phyloP scores from a whole-genome alignment of 2,888 invertebrate species.

The Hypercompe scribonia region DNA sequence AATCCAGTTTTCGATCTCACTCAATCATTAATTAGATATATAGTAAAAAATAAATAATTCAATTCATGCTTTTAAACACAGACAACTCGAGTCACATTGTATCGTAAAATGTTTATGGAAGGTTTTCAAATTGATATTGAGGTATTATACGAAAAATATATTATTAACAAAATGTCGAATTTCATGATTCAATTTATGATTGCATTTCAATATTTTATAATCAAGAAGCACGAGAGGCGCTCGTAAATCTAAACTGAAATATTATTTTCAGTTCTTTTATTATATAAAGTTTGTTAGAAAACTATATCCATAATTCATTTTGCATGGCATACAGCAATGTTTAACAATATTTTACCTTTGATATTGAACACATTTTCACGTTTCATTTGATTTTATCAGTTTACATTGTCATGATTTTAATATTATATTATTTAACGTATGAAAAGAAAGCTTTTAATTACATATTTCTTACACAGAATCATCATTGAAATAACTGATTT shows the following conservation, averaged over 20 bases:
- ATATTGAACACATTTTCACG: slow-evolving; percentile 19
- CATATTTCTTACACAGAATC: background rate
- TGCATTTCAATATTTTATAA: slow-evolving; percentile 17
- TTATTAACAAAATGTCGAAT: background rate
- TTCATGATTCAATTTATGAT: background rate
- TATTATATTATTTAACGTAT: no score
- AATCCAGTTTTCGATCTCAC: background rate
- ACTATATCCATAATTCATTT: slow-evolving; percentile 26
- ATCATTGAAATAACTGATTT: no score
- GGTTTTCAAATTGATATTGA: background rate
- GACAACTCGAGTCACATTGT: background rate
- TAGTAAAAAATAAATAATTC: background rate
- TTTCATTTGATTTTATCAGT: slow-evolving; percentile 10
- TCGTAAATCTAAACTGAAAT: slow-evolving; percentile 19
- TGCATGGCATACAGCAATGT: slow-evolving; percentile 29
- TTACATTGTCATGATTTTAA: no score
- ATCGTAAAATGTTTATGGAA: background rate
- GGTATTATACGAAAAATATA: background rate
- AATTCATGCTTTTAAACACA: background rate
- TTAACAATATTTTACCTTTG: slow-evolving; percentile 34
- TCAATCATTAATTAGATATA: background rate
- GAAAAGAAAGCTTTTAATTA: background rate
- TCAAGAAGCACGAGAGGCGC: slow-evolving; percentile 12
- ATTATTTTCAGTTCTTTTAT: slow-evolving; percentile 19
- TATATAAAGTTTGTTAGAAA: slow-evolving; percentile 20